Evolutionary conservation across 2,797 vertebrate genomes (phyloP).

Genomic region (Tadarida brasiliensis): DNA sequence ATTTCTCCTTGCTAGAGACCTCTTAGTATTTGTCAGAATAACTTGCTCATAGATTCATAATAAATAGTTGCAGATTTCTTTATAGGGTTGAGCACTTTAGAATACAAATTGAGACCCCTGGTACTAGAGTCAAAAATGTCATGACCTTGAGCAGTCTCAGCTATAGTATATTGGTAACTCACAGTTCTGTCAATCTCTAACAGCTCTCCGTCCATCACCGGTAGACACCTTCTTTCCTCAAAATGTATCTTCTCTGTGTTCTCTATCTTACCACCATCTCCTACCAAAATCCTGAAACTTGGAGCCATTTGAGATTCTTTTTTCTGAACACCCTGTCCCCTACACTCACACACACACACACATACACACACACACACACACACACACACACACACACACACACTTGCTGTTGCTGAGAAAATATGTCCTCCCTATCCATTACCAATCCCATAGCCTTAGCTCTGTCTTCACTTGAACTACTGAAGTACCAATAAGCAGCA

Average conservation of each 20-base stretch:
- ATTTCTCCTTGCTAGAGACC: conserved; percentile 21
- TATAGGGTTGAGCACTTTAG: conserved; percentile 8
- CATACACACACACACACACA: background rate
- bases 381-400: background rate
- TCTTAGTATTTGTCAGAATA: conserved; percentile 28
- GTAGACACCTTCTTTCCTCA: background rate
- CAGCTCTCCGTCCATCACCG: background rate
- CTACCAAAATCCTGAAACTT: background rate
- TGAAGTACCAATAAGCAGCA: background rate
- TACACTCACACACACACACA: background rate
- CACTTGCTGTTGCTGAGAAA: background rate
- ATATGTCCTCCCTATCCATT: no score
- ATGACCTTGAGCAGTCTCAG: background rate
- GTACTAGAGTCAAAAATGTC: conserved; percentile 1
- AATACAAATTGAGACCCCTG: background rate
- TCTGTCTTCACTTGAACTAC: background rate
- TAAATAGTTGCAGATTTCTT: conserved; percentile 58
- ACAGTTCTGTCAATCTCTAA: background rate
- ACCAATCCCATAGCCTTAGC: background rate
- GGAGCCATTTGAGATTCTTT: background rate
- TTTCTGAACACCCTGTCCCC: background rate
- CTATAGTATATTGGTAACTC: background rate
- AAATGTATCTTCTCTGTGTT: background rate
- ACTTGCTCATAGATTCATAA: background rate
- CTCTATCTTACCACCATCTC: background rate